Conservation (phyloP, 2,888 invertebrate genomes). For the Aquatica leii region DNA sequence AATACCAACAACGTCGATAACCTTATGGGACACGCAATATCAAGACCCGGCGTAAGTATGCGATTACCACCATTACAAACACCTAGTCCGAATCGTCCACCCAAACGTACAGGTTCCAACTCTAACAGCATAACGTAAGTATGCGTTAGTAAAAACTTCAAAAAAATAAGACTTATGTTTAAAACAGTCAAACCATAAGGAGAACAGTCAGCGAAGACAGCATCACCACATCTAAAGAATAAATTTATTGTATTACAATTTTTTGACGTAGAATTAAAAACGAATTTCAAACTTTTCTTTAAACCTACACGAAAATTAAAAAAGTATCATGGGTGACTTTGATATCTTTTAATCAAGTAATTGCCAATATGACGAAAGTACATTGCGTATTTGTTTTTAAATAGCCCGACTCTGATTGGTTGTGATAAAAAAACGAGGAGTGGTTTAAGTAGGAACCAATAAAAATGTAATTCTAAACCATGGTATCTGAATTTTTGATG, state of each 20-base stretch:
- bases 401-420: no score
- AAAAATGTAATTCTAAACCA: no score
- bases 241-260: not conserved
- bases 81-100: constrained; percentile 53
- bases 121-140: not conserved
- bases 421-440: no score
- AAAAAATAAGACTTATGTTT: no score
- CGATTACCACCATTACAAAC: constrained; percentile 57
- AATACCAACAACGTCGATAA: constrained; percentile 55
- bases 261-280: not conserved
- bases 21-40: constrained; percentile 58
- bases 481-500: no score
- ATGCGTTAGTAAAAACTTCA: no score
- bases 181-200: not conserved
- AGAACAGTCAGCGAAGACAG: constrained; percentile 1
- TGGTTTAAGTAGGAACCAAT: no score
- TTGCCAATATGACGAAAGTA: no score
- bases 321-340: no score
- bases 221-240: not conserved
- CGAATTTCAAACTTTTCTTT: constrained; percentile 1
- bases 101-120: constrained; percentile 8
- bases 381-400: no score
- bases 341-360: no score
- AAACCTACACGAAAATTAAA: no score
- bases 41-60: constrained; percentile 54